These are phyloP conservation scores for Hyphantria cunea DNA, from an alignment of 1,140 invertebrate species.

Conservation along the genomic window DNA sequence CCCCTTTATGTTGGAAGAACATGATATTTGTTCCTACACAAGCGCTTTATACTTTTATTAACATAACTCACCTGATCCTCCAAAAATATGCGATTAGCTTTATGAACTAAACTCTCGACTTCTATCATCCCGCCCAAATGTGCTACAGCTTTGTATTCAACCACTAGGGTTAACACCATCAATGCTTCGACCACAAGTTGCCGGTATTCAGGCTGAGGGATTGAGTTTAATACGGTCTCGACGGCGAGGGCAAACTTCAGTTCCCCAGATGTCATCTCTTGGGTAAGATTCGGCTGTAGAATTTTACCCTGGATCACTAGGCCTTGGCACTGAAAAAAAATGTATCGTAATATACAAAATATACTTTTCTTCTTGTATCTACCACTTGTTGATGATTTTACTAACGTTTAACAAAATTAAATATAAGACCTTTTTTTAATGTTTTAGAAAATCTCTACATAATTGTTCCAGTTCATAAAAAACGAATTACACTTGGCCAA, in stretches of 20 bases:
- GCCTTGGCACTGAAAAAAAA: conserved; percentile 92
- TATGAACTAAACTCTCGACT: conserved; percentile 96
- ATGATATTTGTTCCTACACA: too few relatives aligned
- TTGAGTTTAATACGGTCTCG: conserved; percentile 98
- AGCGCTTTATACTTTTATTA: too few relatives aligned
- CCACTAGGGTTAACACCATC: conserved; percentile 96
- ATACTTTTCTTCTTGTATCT: neutral
- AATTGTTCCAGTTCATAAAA: too few relatives aligned
- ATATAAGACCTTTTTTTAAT: too few relatives aligned
- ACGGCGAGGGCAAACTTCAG: conserved; percentile 99
- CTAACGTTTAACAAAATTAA: too few relatives aligned
- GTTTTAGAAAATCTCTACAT: too few relatives aligned
- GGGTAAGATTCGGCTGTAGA: conserved; percentile 94
- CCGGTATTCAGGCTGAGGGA: conserved; percentile 98
- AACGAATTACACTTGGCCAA: too few relatives aligned
- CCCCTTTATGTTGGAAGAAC: too few relatives aligned
- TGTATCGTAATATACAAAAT: conserved; percentile 10
- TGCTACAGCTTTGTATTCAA: conserved; percentile 92
- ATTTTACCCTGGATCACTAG: conserved; percentile 94
- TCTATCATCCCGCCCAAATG: conserved; percentile 92
- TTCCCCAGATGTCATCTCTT: conserved; percentile 99
- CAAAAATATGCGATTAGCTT: conserved; percentile 97
- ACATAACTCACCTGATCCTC: conserved; percentile 93
- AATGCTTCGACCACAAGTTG: conserved; percentile 98
- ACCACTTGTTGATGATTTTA: too few relatives aligned